phyloP scores from a whole-genome alignment of 2,797 vertebrate species.

The Oreortyx pictus region DNA sequence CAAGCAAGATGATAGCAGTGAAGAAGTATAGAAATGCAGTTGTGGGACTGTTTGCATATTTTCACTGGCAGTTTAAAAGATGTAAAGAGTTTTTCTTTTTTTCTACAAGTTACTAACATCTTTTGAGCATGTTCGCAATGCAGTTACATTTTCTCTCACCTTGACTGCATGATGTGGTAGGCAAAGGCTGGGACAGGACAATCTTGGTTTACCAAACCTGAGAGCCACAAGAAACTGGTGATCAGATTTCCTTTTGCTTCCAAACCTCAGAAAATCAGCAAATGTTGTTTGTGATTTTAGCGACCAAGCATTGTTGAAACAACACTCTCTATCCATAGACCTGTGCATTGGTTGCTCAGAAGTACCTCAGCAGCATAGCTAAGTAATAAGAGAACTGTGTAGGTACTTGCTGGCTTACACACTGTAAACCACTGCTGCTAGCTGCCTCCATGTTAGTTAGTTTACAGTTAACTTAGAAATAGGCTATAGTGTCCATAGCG shows the following conservation, averaged over 20 bases:
- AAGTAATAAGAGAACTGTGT: background rate
- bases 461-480: background rate
- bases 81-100: background rate
- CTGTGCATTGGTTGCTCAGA: background rate
- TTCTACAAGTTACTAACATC: background rate
- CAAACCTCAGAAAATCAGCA: background rate
- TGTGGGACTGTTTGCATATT: background rate
- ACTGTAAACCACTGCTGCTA: background rate
- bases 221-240: background rate
- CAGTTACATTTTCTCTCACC: background rate
- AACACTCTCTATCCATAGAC: background rate
- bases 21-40: background rate
- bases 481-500: background rate
- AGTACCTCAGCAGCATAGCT: fast-evolving
- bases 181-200: background rate
- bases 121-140: fast-evolving
- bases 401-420: background rate
- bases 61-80: background rate
- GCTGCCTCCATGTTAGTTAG: background rate
- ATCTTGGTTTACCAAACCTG: background rate
- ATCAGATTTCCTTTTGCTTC: background rate
- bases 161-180: fast-evolving
- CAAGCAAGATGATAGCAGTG: background rate
- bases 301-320: background rate
- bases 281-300: background rate